Evolutionary conservation across 2,113 vertebrate genomes (phyloP), one percentile per base, ranked within the genome.

Genomic region (Dicentrarchus labrax): DNA sequence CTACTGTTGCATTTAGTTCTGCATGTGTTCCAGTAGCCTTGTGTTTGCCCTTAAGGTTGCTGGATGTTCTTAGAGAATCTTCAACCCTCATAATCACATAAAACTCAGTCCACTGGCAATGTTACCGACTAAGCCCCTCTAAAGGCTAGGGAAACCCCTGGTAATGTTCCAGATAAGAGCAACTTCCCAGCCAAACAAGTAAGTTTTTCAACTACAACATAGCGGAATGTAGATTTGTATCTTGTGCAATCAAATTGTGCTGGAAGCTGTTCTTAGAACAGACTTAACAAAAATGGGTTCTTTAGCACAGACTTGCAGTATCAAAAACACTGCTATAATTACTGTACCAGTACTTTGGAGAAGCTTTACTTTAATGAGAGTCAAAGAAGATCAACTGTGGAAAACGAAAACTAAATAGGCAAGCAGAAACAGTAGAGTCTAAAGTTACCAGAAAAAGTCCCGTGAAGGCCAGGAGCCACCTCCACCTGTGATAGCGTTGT

Each of bases 371-470:
- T 76, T 57, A 81, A 76, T 75, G 64, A 80, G 59, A 82, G 78
- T 87, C 70, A 78, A 48, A 84, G 65, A 65, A 78, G 51, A 81
- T 80, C 69, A 57, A 81, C 75, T 4, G 51, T 66, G 59, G 21
- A 72, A 81, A 90, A 47, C 47, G 80, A 88, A 92, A 92, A 82
- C 9, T 54, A 85, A 81, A 83, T 5, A 50, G 53, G 60, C 41
- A 67, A 38, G 65, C 47, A 71, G 72, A 84, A 68, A 66, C n/a
- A 36, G 70, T 19, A 11, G 60, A 72, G 78, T 90, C 81, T 93
- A n/a, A 86, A 38, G 80, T 89, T 87, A 86, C 87, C 43, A 64
- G 22, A 73, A 79, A 92, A 90, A 93, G 88, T 78, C 88, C 86
- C 84, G 2, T 68, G 71, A 92, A 90, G 76, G 60, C 80, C 85